Evolutionary conservation across 2,888 invertebrate genomes (phyloP), one percentile per base, ranked within the genome.

Genomic region (Trichopria drosophilae): DNA sequence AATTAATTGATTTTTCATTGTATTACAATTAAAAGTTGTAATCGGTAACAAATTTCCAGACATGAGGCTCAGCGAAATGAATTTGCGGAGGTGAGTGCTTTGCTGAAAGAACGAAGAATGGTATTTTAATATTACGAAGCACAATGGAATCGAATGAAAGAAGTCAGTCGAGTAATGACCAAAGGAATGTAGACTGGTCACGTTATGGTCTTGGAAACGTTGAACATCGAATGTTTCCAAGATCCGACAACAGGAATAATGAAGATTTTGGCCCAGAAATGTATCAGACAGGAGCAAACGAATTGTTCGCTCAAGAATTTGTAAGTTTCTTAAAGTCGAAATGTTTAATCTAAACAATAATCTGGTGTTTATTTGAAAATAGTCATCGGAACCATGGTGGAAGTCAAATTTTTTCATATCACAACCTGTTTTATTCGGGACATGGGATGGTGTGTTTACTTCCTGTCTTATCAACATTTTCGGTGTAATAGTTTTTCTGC

Each of bases 381-480:
- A n/a, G n/a, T n/a, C n/a, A n/a, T 84, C 87, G 67, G 85, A 86
- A 60, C 91, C 92, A 41, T 96, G 95, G 95, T 96, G 94, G 94
- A 91, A 93, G 77, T 88, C 93, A 22, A 94, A 95, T 72, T 95
- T 97, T 77, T 94, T 97, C 73, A 88, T 97, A 76, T 93, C 93
- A 23, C 93, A 96, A 76, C 95, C 94, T 24, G 90, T 96, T 44
- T 79, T 96, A 42, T 97, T 98, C 79, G 96, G 97, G 10, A 94
- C 95, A 1, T 97, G 93, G 93, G 97, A 97, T 78, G 97, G 97
- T 58, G 97, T 98, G 6, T 98, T 96, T 74, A 95, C 96, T 46
- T 94, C 96, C 42, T 96, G 95, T 73, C 85, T 98, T 67, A 94
- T 97, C 70, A 97, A 97, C 77, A 93, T 97, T 51, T 94, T 98